Conservation (phyloP, 2,888 invertebrate species). For the Epinotia ramella region DNA sequence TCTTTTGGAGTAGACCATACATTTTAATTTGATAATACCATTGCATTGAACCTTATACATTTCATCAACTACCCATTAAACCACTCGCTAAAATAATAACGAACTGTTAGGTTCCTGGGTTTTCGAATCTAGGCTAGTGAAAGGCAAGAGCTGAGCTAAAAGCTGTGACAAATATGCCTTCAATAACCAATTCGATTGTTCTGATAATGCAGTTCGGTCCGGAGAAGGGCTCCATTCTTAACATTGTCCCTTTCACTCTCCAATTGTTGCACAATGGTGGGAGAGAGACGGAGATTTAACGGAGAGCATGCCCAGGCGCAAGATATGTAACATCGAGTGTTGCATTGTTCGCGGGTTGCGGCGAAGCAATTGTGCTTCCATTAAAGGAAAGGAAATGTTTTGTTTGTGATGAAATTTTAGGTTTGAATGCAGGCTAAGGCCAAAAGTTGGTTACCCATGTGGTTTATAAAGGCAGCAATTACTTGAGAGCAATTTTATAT, state of each 20-base stretch:
- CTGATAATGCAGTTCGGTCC: slow-evolving; percentile 38
- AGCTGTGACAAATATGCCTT: slow-evolving; percentile 43
- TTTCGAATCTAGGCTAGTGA: slow-evolving; percentile 41
- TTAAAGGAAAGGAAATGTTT: slow-evolving; percentile 39
- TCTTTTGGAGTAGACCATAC: too few relatives aligned
- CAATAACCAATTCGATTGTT: slow-evolving; percentile 43
- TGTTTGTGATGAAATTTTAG: slow-evolving; percentile 32
- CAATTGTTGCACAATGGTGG: background rate
- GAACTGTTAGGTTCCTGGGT: slow-evolving; percentile 8
- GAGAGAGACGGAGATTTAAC: slow-evolving; percentile 12
- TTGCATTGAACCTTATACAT: slow-evolving; percentile 1
- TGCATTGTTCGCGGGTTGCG: slow-evolving; percentile 38
- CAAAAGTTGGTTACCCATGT: slow-evolving; percentile 19
- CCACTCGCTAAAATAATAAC: background rate
- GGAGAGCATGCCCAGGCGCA: slow-evolving; percentile 23
- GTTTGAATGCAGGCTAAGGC: slow-evolving; percentile 40
- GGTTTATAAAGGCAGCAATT: slow-evolving; percentile 10
- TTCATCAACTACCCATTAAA: background rate
- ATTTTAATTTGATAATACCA: background rate
- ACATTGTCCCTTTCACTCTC: slow-evolving; percentile 19
- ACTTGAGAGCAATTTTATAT: background rate
- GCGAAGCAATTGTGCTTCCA: slow-evolving; percentile 36
- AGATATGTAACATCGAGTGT: slow-evolving; percentile 30
- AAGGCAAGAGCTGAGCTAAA: slow-evolving; percentile 36
- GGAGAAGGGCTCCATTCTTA: slow-evolving; percentile 14